Conservation (phyloP, 1,140 invertebrate genomes). For the Drosophila repleta region DNA sequence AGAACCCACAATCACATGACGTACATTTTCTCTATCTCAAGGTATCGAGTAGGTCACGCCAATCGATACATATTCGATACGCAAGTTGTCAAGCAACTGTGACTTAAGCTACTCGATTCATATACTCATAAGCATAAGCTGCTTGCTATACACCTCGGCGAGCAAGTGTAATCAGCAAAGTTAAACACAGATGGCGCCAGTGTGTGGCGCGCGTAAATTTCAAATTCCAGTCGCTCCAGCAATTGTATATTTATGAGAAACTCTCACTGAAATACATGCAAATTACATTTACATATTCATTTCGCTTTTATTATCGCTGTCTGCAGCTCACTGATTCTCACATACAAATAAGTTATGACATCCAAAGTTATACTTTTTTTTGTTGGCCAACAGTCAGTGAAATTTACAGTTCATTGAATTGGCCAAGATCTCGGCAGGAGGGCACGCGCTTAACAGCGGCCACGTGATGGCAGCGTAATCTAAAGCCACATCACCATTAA, state of each 20-base stretch:
- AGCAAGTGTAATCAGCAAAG: neutral
- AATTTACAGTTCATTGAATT: constrained; percentile 74
- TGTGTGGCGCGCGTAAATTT: constrained; percentile 10
- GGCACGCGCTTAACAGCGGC: constrained; percentile 73
- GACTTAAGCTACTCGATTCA: constrained; percentile 1
- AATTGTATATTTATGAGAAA: constrained; percentile 10
- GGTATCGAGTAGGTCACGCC: constrained; percentile 48
- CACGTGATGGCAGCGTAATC: constrained; percentile 72
- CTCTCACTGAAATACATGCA: constrained; percentile 18
- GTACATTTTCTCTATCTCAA: constrained; percentile 63
- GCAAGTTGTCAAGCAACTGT: constrained; percentile 13
- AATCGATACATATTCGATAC: constrained; percentile 42
- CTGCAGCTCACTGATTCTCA: constrained; percentile 32
- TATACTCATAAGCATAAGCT: neutral
- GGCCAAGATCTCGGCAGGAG: constrained; percentile 39
- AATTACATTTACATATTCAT: constrained; percentile 21
- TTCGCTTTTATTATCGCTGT: constrained; percentile 29
- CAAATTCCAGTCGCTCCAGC: neutral
- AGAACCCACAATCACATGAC: constrained; percentile 79
- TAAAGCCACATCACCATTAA: constrained; percentile 81
- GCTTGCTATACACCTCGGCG: neutral
- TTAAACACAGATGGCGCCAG: constrained; percentile 10
- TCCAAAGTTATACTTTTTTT: neutral
- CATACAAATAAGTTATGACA: constrained; percentile 24
- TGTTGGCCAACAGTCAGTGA: constrained; percentile 26